These are phyloP conservation scores for Contarinia nasturtii DNA, from an alignment of 1,140 invertebrate species.

Conservation along the genomic window DNA sequence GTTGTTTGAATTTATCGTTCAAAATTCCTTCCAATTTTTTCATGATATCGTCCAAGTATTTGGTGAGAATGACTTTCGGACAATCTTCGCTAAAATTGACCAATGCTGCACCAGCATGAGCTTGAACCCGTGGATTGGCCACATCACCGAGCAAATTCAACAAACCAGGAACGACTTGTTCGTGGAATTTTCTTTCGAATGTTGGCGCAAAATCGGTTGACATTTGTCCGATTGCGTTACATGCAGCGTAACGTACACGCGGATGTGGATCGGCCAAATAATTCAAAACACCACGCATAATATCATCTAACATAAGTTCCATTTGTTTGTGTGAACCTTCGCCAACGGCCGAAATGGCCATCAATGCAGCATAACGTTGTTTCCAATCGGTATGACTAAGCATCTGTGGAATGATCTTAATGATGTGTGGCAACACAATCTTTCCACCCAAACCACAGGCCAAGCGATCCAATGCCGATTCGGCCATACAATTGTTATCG, in stretches of 20 bases:
- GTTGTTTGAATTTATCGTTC: constrained; percentile 82
- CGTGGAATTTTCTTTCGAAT: constrained; percentile 97
- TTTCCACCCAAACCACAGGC: constrained; percentile 93
- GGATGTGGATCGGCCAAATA: constrained; percentile 61
- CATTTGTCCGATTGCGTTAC: constrained; percentile 99
- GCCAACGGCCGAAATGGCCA: constrained; percentile 95
- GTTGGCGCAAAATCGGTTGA: constrained; percentile 92
- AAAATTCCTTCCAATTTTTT: constrained; percentile 78
- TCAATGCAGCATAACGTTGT: constrained; percentile 83
- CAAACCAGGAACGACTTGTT: constrained; percentile 78
- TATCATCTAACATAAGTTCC: constrained; percentile 77
- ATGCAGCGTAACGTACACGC: constrained; percentile 64
- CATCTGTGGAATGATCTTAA: constrained; percentile 72
- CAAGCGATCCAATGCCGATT: constrained; percentile 88
- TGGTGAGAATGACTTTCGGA: constrained; percentile 79
- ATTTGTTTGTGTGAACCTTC: constrained; percentile 98
- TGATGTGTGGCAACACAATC: constrained; percentile 76
- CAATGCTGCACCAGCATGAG: constrained; percentile 80
- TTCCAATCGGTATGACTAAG: constrained; percentile 67
- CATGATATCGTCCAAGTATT: constrained; percentile 83
- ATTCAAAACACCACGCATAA: constrained; percentile 75
- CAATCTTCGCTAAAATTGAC: constrained; percentile 99
- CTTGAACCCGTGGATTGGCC: constrained; percentile 83
- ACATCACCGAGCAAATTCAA: constrained; percentile 82
- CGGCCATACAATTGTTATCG: constrained; percentile 85